Percentiles rank a stretch among this genome's conserved stretches.
Evolutionary conservation across 2,888 invertebrate genomes (phyloP).

Genomic region (Bugulina stolonifera): DNA sequence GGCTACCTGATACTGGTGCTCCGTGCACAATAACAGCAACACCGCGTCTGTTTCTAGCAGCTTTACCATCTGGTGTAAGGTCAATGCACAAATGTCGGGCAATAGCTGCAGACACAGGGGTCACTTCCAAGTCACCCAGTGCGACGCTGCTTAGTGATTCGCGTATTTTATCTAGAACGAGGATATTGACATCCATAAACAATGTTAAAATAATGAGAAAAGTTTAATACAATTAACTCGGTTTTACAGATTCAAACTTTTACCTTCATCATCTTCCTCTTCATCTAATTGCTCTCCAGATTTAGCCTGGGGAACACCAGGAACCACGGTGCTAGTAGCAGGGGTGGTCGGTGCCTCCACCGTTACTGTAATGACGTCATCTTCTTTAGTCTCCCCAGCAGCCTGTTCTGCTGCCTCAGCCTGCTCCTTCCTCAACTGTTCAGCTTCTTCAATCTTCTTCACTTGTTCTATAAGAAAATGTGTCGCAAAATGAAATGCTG

Average conservation of each 20-base stretch:
- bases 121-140: constrained; percentile 51
- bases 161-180: constrained; percentile 29
- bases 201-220: neutral
- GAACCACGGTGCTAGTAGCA: neutral
- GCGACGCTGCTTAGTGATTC: constrained; percentile 37
- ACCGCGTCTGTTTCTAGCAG: constrained; percentile 50
- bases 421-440: constrained; percentile 33
- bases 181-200: no score
- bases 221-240: neutral
- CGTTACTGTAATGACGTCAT: constrained; percentile 29
- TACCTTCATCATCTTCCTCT: constrained; percentile 25
- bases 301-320: neutral
- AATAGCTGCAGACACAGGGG: constrained; percentile 52
- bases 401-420: constrained; percentile 40
- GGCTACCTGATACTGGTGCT: constrained; percentile 52
- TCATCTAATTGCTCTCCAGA: neutral
- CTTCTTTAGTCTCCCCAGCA: constrained; percentile 32
- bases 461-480: constrained; percentile 46
- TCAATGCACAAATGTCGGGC: constrained; percentile 53
- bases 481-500: no score
- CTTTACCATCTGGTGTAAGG: constrained; percentile 51
- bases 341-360: neutral
- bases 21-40: constrained; percentile 53
- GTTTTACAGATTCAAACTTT: neutral
- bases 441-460: constrained; percentile 47